phyloP scores from a whole-genome alignment of 2,888 invertebrate genomes.

The Cosmia trapezina region DNA sequence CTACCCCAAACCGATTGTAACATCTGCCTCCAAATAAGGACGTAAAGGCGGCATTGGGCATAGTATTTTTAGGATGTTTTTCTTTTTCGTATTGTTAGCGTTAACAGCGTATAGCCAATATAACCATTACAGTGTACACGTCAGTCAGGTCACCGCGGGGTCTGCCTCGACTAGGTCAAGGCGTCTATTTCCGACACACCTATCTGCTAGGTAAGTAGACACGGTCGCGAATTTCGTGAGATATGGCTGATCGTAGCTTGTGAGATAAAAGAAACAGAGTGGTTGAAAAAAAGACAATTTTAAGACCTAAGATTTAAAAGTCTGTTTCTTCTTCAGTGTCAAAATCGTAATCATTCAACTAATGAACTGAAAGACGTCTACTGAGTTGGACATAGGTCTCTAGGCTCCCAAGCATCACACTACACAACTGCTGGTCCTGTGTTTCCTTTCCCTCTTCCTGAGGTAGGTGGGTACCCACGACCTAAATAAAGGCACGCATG shows the following conservation, averaged over 20 bases:
- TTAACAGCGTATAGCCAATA: constrained; percentile 3
- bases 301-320: background rate
- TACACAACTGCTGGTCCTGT: background rate
- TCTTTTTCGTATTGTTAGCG: constrained; percentile 1
- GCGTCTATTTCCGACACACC: constrained; percentile 45
- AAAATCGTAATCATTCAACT: background rate
- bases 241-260: background rate
- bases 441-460: background rate
- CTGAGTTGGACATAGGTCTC: background rate
- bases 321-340: background rate
- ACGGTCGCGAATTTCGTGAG: constrained; percentile 6
- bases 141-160: constrained; percentile 39
- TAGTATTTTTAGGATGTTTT: background rate
- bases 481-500: background rate
- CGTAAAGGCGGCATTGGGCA: background rate
- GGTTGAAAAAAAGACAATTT: background rate
- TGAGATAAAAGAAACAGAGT: background rate
- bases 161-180: constrained; percentile 57
- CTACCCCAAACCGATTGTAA: background rate
- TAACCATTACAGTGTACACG: constrained; percentile 28
- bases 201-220: constrained; percentile 19
- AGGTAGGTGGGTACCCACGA: background rate
- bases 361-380: too few relatives aligned
- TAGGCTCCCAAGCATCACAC: background rate
- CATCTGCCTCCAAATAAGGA: background rate